phyloP scores from a whole-genome alignment of 2,797 vertebrate genomes.

The Bradypodion pumilum region DNA sequence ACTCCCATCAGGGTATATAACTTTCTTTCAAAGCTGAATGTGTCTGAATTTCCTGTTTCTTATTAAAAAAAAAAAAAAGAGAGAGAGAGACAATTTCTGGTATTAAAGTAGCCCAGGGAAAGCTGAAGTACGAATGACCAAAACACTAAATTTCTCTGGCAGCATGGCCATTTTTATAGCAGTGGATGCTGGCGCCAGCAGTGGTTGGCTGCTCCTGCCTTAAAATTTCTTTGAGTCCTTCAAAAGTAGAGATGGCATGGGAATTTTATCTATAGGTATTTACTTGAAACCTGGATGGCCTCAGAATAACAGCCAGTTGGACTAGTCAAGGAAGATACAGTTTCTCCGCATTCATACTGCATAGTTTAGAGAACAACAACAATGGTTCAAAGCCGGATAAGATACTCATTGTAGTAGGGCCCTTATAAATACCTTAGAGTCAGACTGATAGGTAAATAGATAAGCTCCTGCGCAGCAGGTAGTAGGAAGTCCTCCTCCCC shows the following conservation, averaged over 20 bases:
- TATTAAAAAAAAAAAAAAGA: too few relatives aligned
- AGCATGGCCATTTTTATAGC: too few relatives aligned
- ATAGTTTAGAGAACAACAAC: background rate
- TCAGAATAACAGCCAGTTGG: too few relatives aligned
- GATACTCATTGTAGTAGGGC: background rate
- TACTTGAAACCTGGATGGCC: background rate
- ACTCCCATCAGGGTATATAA: background rate
- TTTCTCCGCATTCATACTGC: background rate
- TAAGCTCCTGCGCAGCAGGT: background rate
- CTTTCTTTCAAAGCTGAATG: too few relatives aligned
- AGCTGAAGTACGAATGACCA: too few relatives aligned
- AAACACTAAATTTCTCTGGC: too few relatives aligned
- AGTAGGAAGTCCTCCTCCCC: background rate
- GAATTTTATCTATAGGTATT: background rate
- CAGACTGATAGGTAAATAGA: background rate
- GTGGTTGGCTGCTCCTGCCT: too few relatives aligned
- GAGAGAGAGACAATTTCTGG: too few relatives aligned
- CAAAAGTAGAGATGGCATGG: background rate
- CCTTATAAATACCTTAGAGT: slow-evolving; percentile 37
- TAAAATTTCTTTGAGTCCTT: background rate
- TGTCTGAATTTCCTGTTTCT: too few relatives aligned
- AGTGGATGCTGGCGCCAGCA: too few relatives aligned
- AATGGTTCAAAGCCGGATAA: slow-evolving; percentile 6
- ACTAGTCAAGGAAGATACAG: background rate
- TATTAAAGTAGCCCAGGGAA: too few relatives aligned